These are phyloP conservation scores for Astropecten irregularis DNA, from an alignment of 53 echinoderm and acorn worm species.

Conservation along the genomic window DNA sequence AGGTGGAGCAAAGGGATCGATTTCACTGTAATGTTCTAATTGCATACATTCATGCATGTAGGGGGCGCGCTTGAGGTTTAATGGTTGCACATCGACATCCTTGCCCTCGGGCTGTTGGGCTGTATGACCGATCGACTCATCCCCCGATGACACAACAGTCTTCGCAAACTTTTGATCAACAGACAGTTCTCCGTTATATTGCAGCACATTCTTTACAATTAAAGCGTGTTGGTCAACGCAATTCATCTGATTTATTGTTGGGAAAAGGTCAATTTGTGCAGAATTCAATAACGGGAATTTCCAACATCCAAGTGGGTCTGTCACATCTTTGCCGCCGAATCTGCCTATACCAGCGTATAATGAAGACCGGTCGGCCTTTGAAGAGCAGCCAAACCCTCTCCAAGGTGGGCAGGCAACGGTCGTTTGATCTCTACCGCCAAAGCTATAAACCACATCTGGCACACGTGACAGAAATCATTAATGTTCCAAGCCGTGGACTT, in stretches of 20 bases:
- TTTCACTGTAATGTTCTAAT: too few species aligned
- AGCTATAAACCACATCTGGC: neutral
- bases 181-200: too few species aligned
- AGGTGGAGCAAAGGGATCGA: too few species aligned
- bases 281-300: too few species aligned
- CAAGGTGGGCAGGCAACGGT: constrained; percentile 48
- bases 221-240: neutral
- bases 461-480: constrained; percentile 38
- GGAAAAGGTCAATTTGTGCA: too few species aligned
- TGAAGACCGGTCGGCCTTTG: neutral
- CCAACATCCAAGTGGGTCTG: neutral
- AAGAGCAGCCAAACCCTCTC: neutral
- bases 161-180: too few species aligned
- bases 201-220: too few species aligned
- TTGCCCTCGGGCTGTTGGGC: too few species aligned
- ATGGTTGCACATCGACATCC: too few species aligned
- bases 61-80: constrained; percentile 30
- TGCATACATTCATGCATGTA: too few species aligned
- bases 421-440: constrained; percentile 48
- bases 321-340: neutral
- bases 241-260: neutral
- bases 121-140: too few species aligned
- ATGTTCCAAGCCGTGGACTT: neutral
- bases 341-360: neutral
- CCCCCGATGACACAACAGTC: too few species aligned